phyloP scores from a whole-genome alignment of 2,797 vertebrate genomes.

The Pygocentrus nattereri region DNA sequence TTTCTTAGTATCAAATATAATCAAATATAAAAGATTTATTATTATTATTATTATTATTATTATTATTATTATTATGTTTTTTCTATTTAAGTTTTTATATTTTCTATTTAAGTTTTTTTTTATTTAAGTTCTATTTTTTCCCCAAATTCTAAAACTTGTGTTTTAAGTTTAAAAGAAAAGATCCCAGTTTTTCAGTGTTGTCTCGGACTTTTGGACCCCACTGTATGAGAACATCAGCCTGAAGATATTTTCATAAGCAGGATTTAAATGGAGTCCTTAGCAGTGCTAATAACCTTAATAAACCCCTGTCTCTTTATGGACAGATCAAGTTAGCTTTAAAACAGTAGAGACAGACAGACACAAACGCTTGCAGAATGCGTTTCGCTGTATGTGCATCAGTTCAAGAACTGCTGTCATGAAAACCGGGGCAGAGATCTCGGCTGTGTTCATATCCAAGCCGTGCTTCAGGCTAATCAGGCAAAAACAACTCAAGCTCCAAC shows the following conservation, averaged over 20 bases:
- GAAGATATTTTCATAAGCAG: background rate
- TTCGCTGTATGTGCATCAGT: background rate
- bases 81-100: too few species aligned
- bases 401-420: background rate
- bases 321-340: background rate
- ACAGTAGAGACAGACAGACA: background rate
- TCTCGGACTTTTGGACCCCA: too few species aligned
- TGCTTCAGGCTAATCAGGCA: constrained; percentile 26
- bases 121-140: too few species aligned
- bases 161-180: too few species aligned
- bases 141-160: too few species aligned
- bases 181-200: too few species aligned
- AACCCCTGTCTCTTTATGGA: background rate
- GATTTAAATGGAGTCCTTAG: constrained; percentile 27
- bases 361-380: background rate
- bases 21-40: too few species aligned
- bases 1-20: too few species aligned
- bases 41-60: too few species aligned
- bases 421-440: background rate
- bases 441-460: constrained; percentile 11
- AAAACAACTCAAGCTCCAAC: constrained; percentile 13
- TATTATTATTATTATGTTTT: too few species aligned
- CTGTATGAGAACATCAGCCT: background rate
- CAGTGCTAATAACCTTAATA: constrained; percentile 4
- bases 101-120: too few species aligned